Percentiles rank a stretch among this genome's conserved stretches.
These are phyloP conservation scores for Araneus ventricosus DNA, from an alignment of 1,140 invertebrate species.

Conservation along the genomic window DNA sequence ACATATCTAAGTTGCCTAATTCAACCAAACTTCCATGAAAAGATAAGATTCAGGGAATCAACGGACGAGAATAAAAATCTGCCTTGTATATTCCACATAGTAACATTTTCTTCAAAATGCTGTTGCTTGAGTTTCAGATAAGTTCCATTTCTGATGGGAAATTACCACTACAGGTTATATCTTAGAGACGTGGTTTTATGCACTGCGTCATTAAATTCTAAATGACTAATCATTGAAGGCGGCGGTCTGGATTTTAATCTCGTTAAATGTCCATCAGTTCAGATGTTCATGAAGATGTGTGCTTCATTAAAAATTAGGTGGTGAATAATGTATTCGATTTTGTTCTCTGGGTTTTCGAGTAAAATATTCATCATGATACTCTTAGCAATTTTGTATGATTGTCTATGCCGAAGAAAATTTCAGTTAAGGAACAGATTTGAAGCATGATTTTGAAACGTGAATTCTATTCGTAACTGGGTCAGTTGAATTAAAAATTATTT, in stretches of 20 bases:
- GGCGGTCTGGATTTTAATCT: not conserved
- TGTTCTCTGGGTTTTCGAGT: not conserved
- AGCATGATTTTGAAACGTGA: not conserved
- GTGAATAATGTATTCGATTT: constrained; percentile 43
- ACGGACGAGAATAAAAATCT: not conserved
- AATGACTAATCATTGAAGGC: not conserved
- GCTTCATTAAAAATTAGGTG: not conserved
- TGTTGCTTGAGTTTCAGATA: not conserved
- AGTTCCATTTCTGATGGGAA: not conserved
- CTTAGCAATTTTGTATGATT: not conserved
- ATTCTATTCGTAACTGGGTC: no score
- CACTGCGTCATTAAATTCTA: not conserved
- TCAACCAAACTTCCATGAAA: not conserved
- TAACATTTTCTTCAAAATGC: not conserved
- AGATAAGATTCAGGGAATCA: not conserved
- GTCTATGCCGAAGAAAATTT: not conserved
- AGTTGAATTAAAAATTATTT: no score
- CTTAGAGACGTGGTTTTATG: not conserved
- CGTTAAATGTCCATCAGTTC: constrained; percentile 18
- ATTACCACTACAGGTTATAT: not conserved
- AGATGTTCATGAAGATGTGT: constrained; percentile 12
- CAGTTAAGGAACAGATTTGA: not conserved
- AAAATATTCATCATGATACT: not conserved
- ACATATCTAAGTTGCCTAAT: not conserved
- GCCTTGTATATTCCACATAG: not conserved